These are phyloP conservation scores for Conchocele bisecta DNA, from an alignment of 2,888 invertebrate species.

Conservation along the genomic window DNA sequence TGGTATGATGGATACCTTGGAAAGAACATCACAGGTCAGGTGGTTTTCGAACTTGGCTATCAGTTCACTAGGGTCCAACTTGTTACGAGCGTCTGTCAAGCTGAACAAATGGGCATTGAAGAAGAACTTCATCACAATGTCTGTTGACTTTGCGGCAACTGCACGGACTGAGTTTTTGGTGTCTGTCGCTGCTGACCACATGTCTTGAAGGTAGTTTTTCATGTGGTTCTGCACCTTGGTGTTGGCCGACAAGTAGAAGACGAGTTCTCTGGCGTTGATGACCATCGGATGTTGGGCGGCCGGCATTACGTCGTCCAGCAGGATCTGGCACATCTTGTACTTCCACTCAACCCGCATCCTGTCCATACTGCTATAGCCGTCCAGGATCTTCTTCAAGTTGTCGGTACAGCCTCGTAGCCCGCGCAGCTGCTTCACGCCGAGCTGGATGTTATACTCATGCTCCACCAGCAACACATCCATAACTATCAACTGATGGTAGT, in stretches of 20 bases:
- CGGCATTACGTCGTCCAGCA: constrained; percentile 52
- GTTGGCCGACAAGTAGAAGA: constrained; percentile 3
- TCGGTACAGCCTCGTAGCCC: not conserved
- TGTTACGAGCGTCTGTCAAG: constrained; percentile 4
- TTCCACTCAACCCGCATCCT: constrained; percentile 10
- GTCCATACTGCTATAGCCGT: not conserved
- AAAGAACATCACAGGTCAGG: constrained; percentile 3
- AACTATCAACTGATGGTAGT: constrained; percentile 26
- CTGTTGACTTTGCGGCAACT: constrained; percentile 27
- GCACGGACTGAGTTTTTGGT: constrained; percentile 10
- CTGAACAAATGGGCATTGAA: constrained; percentile 47
- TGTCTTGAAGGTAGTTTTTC: constrained; percentile 18
- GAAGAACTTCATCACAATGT: constrained; percentile 27
- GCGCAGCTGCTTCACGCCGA: constrained; percentile 28
- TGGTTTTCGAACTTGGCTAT: constrained; percentile 28
- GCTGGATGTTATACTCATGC: constrained; percentile 40
- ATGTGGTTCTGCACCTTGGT: constrained; percentile 11
- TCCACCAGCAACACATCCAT: constrained; percentile 45
- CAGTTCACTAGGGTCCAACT: constrained; percentile 16
- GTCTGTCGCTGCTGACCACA: constrained; percentile 13
- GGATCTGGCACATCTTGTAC: constrained; percentile 31
- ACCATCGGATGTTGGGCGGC: constrained; percentile 24
- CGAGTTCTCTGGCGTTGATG: constrained; percentile 26
- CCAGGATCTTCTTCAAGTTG: not conserved
- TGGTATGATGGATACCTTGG: too few species aligned